Evolutionary conservation across 2,888 invertebrate genomes (phyloP).

Genomic region (Drosophila monieri): DNA sequence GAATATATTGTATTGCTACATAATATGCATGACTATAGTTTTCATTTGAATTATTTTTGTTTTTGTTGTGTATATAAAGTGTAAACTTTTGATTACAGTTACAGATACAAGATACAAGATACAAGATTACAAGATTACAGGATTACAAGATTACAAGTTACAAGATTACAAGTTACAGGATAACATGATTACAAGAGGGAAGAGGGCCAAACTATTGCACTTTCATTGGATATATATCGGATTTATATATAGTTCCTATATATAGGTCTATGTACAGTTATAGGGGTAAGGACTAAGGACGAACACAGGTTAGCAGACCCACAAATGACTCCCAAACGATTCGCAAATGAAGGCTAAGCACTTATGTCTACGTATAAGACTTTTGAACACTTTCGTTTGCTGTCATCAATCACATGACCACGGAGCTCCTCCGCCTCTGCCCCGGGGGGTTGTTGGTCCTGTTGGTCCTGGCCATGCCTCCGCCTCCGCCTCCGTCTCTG

Average conservation of each 20-base stretch:
- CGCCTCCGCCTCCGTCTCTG: neutral
- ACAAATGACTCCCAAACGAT: slow-evolving; percentile 33
- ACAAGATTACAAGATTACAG: neutral
- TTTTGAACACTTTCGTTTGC: slow-evolving; percentile 72
- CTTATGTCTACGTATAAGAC: slow-evolving; percentile 50
- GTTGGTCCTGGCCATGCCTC: slow-evolving; percentile 24
- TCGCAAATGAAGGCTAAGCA: slow-evolving; percentile 32
- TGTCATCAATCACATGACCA: slow-evolving; percentile 43
- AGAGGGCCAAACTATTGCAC: slow-evolving; percentile 61
- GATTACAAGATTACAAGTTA: neutral
- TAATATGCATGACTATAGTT: neutral
- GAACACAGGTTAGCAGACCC: slow-evolving; percentile 34
- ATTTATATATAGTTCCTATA: slow-evolving; percentile 1
- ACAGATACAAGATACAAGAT: slow-evolving; percentile 3
- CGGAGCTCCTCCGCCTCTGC: slow-evolving; percentile 6
- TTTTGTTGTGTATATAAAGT: slow-evolving; percentile 10
- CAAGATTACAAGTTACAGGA: neutral
- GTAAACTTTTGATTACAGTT: slow-evolving; percentile 31
- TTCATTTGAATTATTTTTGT: neutral
- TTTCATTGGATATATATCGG: slow-evolving; percentile 39
- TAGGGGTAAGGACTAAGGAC: slow-evolving; percentile 6
- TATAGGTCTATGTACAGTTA: slow-evolving; percentile 22
- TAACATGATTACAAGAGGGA: slow-evolving; percentile 17
- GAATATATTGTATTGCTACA: neutral
- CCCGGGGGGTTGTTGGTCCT: slow-evolving; percentile 23